phyloP scores from a whole-genome alignment of 2,888 invertebrate species.

The Biston stratarius region DNA sequence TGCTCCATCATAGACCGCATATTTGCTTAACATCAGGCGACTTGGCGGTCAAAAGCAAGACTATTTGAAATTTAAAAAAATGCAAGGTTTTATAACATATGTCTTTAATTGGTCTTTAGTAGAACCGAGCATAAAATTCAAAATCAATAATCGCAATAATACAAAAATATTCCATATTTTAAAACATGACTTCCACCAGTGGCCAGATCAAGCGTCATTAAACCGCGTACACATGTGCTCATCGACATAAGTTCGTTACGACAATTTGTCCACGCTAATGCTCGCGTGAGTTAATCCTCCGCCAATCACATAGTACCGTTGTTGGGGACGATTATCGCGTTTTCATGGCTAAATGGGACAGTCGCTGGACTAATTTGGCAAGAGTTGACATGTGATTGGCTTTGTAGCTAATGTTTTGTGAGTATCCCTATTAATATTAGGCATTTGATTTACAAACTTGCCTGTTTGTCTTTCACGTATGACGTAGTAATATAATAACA shows the following conservation, averaged over 20 bases:
- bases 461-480: too few relatives aligned
- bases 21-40: too few relatives aligned
- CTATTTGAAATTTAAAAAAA: too few relatives aligned
- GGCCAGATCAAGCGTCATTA: conserved; percentile 8
- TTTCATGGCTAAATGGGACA: conserved; percentile 6
- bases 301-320: conserved; percentile 4
- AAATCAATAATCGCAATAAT: too few relatives aligned
- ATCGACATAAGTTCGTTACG: conserved; percentile 16
- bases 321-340: conserved; percentile 12
- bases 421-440: background rate
- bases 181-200: background rate
- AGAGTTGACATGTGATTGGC: conserved; percentile 12
- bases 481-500: too few relatives aligned
- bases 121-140: too few relatives aligned
- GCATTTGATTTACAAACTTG: too few relatives aligned
- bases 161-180: background rate
- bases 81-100: too few relatives aligned
- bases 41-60: too few relatives aligned
- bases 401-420: background rate
- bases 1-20: too few relatives aligned
- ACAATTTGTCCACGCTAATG: conserved; percentile 20
- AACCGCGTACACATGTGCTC: conserved; percentile 11
- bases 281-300: conserved; percentile 32
- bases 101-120: too few relatives aligned
- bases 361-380: conserved; percentile 3